Base-by-base conservation (phyloP, 2,797 vertebrate genomes). In the Helicolenus hilgendorfi region DNA sequence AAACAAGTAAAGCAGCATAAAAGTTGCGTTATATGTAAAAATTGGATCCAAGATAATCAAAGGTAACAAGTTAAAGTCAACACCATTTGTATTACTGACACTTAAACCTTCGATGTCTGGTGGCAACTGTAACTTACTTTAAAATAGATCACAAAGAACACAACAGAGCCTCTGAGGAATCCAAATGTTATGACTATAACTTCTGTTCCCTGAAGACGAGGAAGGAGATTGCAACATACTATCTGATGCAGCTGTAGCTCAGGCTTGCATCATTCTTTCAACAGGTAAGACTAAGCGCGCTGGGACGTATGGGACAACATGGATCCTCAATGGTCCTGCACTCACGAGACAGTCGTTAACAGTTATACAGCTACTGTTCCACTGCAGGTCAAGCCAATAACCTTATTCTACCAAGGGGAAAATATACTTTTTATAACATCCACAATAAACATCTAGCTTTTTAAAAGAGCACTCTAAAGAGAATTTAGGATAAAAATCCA, bases 251-350 rank as follows among this genome's bases (percentile, higher is more conserved):
- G 89, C 83, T 65, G 20, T 27, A 76, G 56, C 84, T 65, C 31
- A 2, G n/a, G 77, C 92, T 96, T 95, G 95, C 96, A 96, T 96
- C 95, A 96, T 91, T 89, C 89, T 95, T 94, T 95, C 95, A 93
- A 92, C 94, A 96, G 84, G 91, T 92, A 20, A 76, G 49, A 58
- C 20, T 31, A 81, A 77, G 80, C 62, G 31, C 83, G n/a, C 13
- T 65, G 89, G 91, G 94, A 89, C 7, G 0, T 68, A 20, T 7
- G 49, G 62, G 82, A 93, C 85, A 84, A 88, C 81, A 83, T 10
- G 1, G 75, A 89, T 71, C 77, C 90, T 84, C 92, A 27, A 1
- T 1, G 72, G 91, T 70, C 58, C 77, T 86, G 73, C 65, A 70
- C 92, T 76, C 87, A 11, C 20, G 92, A 89, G 93, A 88, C 69